phyloP scores from a whole-genome alignment of 92 coral and sea anemone species.

The Chrysogorgia sp. region DNA sequence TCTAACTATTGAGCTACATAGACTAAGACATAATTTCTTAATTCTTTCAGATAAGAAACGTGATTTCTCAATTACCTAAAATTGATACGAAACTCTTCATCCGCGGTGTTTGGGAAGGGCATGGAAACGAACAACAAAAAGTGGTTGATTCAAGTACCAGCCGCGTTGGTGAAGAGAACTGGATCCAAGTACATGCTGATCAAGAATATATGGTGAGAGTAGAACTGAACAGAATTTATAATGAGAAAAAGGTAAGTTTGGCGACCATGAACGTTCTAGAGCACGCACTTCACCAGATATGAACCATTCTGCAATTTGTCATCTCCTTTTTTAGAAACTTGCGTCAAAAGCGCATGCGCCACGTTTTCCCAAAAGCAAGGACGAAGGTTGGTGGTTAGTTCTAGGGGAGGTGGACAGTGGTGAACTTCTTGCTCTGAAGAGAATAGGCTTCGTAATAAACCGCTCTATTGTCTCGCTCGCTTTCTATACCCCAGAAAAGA shows the following conservation, averaged over 20 bases:
- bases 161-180: slow-evolving; percentile 74
- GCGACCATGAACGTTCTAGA: too few species aligned
- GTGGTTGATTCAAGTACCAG: slow-evolving; percentile 46
- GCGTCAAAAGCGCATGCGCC: slow-evolving; percentile 89
- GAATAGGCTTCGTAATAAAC: slow-evolving; percentile 75
- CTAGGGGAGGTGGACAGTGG: slow-evolving; percentile 94
- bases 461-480: slow-evolving; percentile 75
- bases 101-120: slow-evolving; percentile 94
- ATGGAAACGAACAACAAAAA: slow-evolving; percentile 65
- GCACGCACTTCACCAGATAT: too few species aligned
- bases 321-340: slow-evolving; percentile 58
- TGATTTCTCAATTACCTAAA: slow-evolving; percentile 75
- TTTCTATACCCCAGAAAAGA: slow-evolving; percentile 88
- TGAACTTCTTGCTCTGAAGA: slow-evolving; percentile 88
- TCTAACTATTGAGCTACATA: too few species aligned
- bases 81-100: slow-evolving; percentile 59
- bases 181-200: slow-evolving; percentile 96
- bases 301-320: too few species aligned
- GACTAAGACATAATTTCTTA: not conserved
- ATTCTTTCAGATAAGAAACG: slow-evolving; percentile 55
- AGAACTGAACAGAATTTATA: slow-evolving; percentile 53
- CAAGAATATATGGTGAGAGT: slow-evolving; percentile 85
- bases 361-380: slow-evolving; percentile 86
- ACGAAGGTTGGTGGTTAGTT: slow-evolving; percentile 92
- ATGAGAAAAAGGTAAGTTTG: slow-evolving; percentile 44